These are phyloP conservation scores for Capitella teleta DNA, from an alignment of 1,140 invertebrate genomes.

Conservation along the genomic window DNA sequence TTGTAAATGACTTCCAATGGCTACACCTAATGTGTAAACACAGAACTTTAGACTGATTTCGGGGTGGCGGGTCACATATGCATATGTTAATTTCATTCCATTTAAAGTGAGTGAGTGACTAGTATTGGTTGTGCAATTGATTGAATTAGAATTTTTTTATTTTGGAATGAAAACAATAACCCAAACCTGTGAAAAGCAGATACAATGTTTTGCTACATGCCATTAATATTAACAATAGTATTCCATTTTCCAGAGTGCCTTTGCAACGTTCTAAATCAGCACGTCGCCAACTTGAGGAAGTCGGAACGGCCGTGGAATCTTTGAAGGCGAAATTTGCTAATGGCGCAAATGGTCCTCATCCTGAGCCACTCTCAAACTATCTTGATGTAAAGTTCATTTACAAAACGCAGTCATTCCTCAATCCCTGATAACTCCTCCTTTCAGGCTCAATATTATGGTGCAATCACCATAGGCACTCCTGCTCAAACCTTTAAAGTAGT, in stretches of 20 bases:
- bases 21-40: no score
- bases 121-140: no score
- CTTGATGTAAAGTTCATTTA: slow-evolving; percentile 59
- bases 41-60: no score
- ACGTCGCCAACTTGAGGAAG: slow-evolving; percentile 57
- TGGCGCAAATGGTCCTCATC: slow-evolving; percentile 48
- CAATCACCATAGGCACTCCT: slow-evolving; percentile 82
- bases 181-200: no score
- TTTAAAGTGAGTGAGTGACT: no score
- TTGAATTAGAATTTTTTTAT: no score
- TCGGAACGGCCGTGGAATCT: slow-evolving; percentile 57
- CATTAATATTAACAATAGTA: no score
- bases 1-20: no score
- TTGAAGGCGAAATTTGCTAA: slow-evolving; percentile 23
- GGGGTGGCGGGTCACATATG: no score
- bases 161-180: no score
- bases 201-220: no score
- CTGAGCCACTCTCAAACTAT: slow-evolving; percentile 86
- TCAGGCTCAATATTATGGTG: slow-evolving; percentile 96
- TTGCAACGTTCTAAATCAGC: slow-evolving; percentile 59
- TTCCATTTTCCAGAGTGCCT: slow-evolving; percentile 56
- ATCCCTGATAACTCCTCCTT: slow-evolving; percentile 17
- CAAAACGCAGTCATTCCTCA: not conserved
- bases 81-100: no score
- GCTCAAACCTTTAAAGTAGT: slow-evolving; percentile 88